A percentile compares a stretch with the other conserved stretches of the same genome.
phyloP scores from a whole-genome alignment of 30 jellyfish, hydroid and myxozoan species.

The Aurelia sp. region DNA sequence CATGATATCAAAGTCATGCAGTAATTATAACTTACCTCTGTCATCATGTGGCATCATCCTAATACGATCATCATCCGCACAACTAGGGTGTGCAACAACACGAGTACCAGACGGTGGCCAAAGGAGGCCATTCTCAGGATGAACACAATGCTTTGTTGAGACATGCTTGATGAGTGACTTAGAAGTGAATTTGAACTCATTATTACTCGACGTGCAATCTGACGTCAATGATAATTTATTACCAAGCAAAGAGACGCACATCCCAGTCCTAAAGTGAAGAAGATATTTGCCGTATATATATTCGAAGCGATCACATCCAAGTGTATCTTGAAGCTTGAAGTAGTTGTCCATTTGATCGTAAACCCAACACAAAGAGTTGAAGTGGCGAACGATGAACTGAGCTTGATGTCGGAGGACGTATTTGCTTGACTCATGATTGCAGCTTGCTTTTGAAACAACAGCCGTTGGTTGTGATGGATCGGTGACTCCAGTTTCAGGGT shows the following conservation, averaged over 20 bases:
- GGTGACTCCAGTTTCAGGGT: slow-evolving; percentile 4
- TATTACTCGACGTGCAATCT: slow-evolving; percentile 34
- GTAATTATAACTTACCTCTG: background rate
- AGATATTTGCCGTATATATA: slow-evolving; percentile 1
- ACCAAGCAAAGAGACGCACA: slow-evolving; percentile 8
- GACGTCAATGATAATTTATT: background rate
- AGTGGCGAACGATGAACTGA: slow-evolving; percentile 28
- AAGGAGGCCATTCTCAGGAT: background rate
- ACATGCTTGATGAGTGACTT: background rate
- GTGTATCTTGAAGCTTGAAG: slow-evolving; percentile 13
- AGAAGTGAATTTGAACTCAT: background rate
- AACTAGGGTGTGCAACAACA: background rate
- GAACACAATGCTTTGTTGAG: background rate
- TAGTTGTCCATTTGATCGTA: background rate
- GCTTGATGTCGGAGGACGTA: slow-evolving; percentile 36
- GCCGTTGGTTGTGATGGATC: background rate
- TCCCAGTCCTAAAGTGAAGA: slow-evolving; percentile 27
- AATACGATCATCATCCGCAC: background rate
- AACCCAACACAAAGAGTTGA: slow-evolving; percentile 49
- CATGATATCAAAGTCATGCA: no score
- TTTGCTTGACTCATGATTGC: background rate
- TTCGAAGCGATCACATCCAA: slow-evolving; percentile 53
- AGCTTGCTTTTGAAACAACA: background rate
- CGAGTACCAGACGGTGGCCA: background rate
- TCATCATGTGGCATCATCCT: background rate